phyloP scores from a whole-genome alignment of 1,140 invertebrate genomes.

The Yoshiicerus persimilis region DNA sequence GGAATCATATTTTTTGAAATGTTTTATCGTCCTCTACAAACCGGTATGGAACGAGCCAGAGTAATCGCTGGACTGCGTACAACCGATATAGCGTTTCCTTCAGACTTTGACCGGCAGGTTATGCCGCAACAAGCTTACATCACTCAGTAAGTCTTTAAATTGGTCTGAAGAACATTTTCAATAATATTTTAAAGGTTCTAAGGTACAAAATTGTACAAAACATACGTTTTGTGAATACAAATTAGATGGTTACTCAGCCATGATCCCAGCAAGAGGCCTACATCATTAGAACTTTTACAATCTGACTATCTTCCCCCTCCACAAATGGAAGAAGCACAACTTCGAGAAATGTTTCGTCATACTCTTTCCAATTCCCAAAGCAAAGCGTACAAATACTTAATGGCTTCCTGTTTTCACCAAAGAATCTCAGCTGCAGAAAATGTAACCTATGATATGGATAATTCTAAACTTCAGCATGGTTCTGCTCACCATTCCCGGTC shows the following conservation, averaged over 20 bases:
- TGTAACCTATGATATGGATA: slow-evolving; percentile 72
- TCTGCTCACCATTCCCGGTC: not conserved
- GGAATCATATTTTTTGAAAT: slow-evolving; percentile 95
- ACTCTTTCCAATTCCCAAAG: slow-evolving; percentile 76
- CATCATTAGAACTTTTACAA: slow-evolving; percentile 76
- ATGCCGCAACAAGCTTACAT: slow-evolving; percentile 56
- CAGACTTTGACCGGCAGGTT: slow-evolving; percentile 60
- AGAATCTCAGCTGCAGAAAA: slow-evolving; percentile 67
- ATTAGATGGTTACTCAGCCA: slow-evolving; percentile 78
- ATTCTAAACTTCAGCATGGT: slow-evolving; percentile 53
- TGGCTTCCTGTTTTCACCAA: slow-evolving; percentile 69
- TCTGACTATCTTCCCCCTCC: slow-evolving; percentile 78
- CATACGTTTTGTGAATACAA: not conserved
- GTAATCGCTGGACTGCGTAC: slow-evolving; percentile 70
- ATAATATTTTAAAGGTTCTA: too few relatives aligned
- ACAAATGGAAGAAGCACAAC: slow-evolving; percentile 73
- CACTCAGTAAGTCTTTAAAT: slow-evolving; percentile 53
- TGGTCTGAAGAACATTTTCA: too few relatives aligned
- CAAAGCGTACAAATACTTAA: slow-evolving; percentile 76
- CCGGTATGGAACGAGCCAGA: slow-evolving; percentile 84
- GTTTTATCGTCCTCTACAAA: slow-evolving; percentile 78
- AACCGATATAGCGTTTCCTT: slow-evolving; percentile 68
- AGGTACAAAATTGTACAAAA: not conserved
- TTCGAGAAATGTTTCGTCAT: slow-evolving; percentile 74
- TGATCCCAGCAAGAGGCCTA: slow-evolving; percentile 77